These are phyloP conservation scores for Tragelaphus scriptus DNA, from an alignment of 2,113 vertebrate genomes.

Conservation along the genomic window DNA sequence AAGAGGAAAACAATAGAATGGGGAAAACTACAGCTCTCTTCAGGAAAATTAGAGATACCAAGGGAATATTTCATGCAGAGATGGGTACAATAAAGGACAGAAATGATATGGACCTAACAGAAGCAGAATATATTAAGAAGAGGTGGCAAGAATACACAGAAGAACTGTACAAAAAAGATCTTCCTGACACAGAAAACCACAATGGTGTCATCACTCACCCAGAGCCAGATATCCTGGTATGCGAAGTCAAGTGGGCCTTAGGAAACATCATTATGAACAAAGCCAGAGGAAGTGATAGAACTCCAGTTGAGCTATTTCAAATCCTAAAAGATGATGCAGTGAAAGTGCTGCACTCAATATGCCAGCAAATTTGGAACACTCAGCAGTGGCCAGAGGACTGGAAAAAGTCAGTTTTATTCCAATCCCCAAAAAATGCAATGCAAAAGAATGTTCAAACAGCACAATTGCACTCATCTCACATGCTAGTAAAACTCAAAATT, in stretches of 20 bases:
- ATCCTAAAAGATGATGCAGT: not conserved
- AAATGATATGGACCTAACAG: not conserved
- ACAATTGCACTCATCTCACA: not conserved
- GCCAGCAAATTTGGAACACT: not conserved
- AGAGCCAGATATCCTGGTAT: not conserved
- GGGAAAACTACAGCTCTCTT: not conserved
- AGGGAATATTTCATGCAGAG: not conserved
- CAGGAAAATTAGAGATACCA: not conserved
- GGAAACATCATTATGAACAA: not conserved
- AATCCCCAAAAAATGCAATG: not conserved
- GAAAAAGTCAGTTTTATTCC: not conserved
- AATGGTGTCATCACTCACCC: not conserved
- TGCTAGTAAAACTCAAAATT: not conserved
- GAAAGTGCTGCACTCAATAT: not conserved
- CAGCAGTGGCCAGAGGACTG: not conserved
- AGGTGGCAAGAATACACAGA: not conserved
- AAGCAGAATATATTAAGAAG: not conserved
- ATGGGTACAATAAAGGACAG: not conserved
- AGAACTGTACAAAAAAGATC: not conserved
- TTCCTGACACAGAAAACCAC: not conserved
- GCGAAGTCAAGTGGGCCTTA: not conserved
- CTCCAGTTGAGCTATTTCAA: not conserved
- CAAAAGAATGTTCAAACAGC: not conserved
- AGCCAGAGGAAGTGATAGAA: not conserved
- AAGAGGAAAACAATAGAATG: not conserved